Evolutionary conservation across 2,113 vertebrate genomes (phyloP).

Genomic region (Cygnus buccinator): DNA sequence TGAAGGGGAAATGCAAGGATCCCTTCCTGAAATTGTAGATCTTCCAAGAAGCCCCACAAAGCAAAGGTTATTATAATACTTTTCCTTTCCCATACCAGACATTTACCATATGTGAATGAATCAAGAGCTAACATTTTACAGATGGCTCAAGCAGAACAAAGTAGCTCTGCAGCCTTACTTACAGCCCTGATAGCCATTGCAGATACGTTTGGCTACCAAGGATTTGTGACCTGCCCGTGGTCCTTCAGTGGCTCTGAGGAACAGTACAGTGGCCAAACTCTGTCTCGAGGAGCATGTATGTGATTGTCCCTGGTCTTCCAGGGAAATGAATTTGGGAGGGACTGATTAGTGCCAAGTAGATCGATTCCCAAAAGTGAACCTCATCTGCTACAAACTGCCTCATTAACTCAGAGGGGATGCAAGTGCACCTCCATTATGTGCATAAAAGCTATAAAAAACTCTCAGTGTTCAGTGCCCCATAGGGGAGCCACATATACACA

Average conservation of each 20-base stretch:
- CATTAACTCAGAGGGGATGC: not conserved
- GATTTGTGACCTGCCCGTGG: not conserved
- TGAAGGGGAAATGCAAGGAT: not conserved
- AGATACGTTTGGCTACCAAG: not conserved
- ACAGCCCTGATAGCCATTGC: not conserved
- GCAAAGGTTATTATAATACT: not conserved
- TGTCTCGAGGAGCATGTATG: not conserved
- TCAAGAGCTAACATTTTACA: not conserved
- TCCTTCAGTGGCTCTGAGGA: not conserved
- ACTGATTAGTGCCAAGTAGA: not conserved
- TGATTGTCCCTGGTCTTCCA: not conserved
- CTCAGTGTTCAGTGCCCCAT: not conserved
- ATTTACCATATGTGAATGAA: not conserved
- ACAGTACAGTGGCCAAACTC: not conserved
- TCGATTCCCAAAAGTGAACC: not conserved
- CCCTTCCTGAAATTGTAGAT: not conserved
- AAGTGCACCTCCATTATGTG: not conserved
- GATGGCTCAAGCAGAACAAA: not conserved
- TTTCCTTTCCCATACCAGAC: not conserved
- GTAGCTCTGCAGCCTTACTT: not conserved
- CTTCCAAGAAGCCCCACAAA: not conserved
- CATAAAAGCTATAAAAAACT: not conserved
- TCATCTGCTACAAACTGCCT: not conserved
- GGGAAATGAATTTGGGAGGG: accelerated
- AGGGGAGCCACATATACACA: not conserved